Percentiles rank a stretch among this genome's conserved stretches.
phyloP scores from a whole-genome alignment of 2,888 invertebrate genomes.

The Entomobrya proxima region DNA sequence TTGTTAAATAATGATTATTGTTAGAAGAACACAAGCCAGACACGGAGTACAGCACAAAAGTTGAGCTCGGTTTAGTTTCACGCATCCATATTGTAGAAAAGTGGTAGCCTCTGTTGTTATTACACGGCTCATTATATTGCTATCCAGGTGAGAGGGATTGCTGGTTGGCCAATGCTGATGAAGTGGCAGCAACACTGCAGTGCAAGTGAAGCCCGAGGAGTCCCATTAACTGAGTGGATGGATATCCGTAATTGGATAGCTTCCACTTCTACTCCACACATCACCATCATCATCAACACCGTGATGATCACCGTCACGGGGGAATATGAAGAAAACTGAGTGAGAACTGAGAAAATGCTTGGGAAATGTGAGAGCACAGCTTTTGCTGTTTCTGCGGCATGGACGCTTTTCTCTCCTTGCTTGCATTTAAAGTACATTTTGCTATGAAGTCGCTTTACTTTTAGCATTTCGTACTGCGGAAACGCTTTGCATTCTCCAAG shows the following conservation, averaged over 20 bases:
- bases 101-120: slow-evolving; percentile 10
- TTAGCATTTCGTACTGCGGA: too few relatives aligned
- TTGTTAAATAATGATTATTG: slow-evolving; percentile 51
- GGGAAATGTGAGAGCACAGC: slow-evolving; percentile 33
- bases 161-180: slow-evolving; percentile 31
- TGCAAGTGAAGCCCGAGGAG: slow-evolving; percentile 63
- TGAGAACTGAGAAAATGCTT: slow-evolving; percentile 39
- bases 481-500: too few relatives aligned
- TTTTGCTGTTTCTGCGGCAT: not conserved
- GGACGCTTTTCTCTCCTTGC: too few relatives aligned
- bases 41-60: not conserved
- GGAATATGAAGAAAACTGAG: slow-evolving; percentile 60
- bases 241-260: slow-evolving; percentile 74
- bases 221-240: slow-evolving; percentile 72
- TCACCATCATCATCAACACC: slow-evolving; percentile 20
- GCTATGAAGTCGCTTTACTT: too few relatives aligned
- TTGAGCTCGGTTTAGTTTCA: not conserved
- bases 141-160: slow-evolving; percentile 68
- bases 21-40: not conserved
- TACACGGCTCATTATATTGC: slow-evolving; percentile 59
- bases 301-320: slow-evolving; percentile 18
- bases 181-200: not conserved
- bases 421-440: too few relatives aligned
- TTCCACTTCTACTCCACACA: slow-evolving; percentile 66
- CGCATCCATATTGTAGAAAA: not conserved